Conservation (phyloP, 2,888 invertebrate genomes). For the Melolontha melolontha region DNA sequence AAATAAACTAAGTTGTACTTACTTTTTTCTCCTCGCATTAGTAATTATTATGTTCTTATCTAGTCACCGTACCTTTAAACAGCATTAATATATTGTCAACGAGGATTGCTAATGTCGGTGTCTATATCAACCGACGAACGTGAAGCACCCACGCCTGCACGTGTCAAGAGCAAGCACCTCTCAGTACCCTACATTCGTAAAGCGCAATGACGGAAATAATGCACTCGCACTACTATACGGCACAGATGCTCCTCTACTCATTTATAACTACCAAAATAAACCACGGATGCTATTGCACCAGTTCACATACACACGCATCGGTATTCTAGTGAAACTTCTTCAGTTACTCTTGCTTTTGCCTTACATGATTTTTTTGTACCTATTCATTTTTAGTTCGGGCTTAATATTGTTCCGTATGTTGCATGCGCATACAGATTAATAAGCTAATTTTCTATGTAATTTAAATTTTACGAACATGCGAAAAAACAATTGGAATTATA, state of each 20-base stretch:
- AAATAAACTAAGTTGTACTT: no score
- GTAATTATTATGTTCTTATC: no score
- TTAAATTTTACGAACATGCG: neutral
- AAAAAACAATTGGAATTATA: neutral
- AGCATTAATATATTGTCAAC: conserved; percentile 26
- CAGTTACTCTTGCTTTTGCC: conserved; percentile 21
- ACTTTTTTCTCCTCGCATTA: no score
- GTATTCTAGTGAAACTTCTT: conserved; percentile 20
- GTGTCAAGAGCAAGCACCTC: conserved; percentile 54
- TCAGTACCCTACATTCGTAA: conserved; percentile 54
- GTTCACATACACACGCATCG: conserved; percentile 31
- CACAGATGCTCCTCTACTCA: conserved; percentile 43
- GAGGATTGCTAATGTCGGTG: conserved; percentile 18
- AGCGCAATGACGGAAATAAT: conserved; percentile 56
- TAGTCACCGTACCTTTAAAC: neutral
- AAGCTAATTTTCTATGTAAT: neutral
- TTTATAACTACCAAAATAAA: conserved; percentile 42
- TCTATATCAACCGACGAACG: conserved; percentile 17
- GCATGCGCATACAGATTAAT: no score
- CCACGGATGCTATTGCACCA: conserved; percentile 35
- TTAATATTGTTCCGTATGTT: neutral
- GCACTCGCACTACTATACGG: conserved; percentile 39
- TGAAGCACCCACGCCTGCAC: conserved; percentile 53
- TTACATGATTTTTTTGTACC: conserved; percentile 28
- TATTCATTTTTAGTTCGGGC: conserved; percentile 7